Evolutionary conservation across 2,113 vertebrate genomes (phyloP), one percentile per base, ranked within the genome.

Genomic region (Perccottus glenii): DNA sequence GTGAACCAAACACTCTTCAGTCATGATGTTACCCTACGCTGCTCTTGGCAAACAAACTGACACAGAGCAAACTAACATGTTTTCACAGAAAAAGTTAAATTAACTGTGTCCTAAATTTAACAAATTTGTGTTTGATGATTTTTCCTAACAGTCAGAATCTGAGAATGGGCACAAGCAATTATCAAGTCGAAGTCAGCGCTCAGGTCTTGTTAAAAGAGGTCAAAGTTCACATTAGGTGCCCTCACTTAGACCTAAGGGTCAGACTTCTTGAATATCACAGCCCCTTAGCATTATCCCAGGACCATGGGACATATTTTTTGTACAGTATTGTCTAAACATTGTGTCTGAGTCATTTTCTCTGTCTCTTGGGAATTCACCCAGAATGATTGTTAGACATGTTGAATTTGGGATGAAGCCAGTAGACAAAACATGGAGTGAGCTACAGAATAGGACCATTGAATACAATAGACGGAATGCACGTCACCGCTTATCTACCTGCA

Each of bases 331-430:
- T 82, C 73, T 49, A 6, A 35, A 32, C 51, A 19, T 46, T 33
- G 2, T 48, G 14, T 10, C n/a, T 35, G 5, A 63, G 55, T 60
- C 35, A 33, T 1, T 49, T 36, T 63, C 47, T 76, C 52, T 59
- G 60, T 75, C 69, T 48, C 19, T 4, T 8, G 55, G 64, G 60
- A 68, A 60, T 73, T 45, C 45, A 27, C 16, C 57, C 14, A 9
- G 40, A 75, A 56, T 71, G 43, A 33, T 15, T 59, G 74, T 73
- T 59, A 62, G 78, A 71, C 71, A 15, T 77, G 79, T 84, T 80
- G 84, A 77, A 88, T 85, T 83, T 88, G 75, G 60, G 40, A 79
- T 65, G 72, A 81, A 67, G 60, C 40, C 10, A 58, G 66, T 44
- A 84, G 80, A 80, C 69, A 49, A 74, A 75, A 72, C 69, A 70